Evolutionary conservation across 2,797 vertebrate species (phyloP).

Genomic region (Enoplosus armatus): DNA sequence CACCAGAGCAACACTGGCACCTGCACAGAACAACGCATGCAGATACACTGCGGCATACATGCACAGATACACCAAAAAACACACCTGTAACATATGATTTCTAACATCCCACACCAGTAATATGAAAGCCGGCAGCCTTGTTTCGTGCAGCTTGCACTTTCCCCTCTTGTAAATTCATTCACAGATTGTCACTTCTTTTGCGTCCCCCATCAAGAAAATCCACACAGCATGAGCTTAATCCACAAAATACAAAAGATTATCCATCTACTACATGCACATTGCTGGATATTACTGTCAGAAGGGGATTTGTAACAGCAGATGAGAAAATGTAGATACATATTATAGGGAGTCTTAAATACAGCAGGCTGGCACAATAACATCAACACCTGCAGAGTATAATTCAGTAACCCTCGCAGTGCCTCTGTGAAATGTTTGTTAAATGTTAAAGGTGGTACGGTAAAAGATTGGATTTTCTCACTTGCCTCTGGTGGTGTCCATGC

Average conservation of each 20-base stretch:
- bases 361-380: constrained; percentile 21
- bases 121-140: constrained; percentile 12
- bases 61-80: not conserved
- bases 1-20: constrained; percentile 63
- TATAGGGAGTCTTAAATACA: constrained; percentile 22
- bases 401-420: constrained; percentile 15
- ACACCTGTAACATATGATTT: constrained; percentile 39
- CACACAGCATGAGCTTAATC: constrained; percentile 68
- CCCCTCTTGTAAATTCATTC: constrained; percentile 50
- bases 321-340: constrained; percentile 43
- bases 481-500: not conserved
- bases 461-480: not conserved
- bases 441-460: not conserved
- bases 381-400: constrained; percentile 27
- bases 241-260: constrained; percentile 72
- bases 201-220: constrained; percentile 64
- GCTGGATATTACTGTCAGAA: constrained; percentile 59
- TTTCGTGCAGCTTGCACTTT: constrained; percentile 4
- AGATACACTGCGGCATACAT: constrained; percentile 15
- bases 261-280: constrained; percentile 51
- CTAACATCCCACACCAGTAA: not conserved
- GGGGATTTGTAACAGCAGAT: constrained; percentile 59
- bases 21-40: constrained; percentile 54
- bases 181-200: constrained; percentile 49
- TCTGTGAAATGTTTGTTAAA: not conserved